These are phyloP conservation scores for Platynereis dumerilii DNA, from an alignment of 2,888 invertebrate species.

Conservation along the genomic window DNA sequence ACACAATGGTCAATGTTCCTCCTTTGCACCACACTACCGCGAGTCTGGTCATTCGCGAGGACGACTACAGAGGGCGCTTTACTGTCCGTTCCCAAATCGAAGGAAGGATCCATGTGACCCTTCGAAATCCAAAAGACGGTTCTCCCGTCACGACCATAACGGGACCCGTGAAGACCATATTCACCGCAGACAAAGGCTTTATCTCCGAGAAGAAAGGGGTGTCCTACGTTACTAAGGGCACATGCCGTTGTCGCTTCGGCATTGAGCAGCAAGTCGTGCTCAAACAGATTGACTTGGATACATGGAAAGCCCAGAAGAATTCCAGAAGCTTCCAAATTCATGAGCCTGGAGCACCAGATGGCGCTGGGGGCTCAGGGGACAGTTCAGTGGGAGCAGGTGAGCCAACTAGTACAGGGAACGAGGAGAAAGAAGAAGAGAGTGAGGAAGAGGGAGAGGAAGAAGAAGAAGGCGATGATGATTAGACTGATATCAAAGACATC, in stretches of 20 bases:
- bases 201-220: conserved; percentile 45
- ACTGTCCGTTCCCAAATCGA: conserved; percentile 54
- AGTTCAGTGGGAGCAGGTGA: too few species aligned
- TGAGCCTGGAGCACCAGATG: too few species aligned
- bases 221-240: conserved; percentile 52
- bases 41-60: conserved; percentile 59
- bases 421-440: too few species aligned
- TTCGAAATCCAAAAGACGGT: conserved; percentile 59
- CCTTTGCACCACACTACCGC: conserved; percentile 57
- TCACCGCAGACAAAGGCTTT: conserved; percentile 50
- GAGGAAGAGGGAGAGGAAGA: too few species aligned
- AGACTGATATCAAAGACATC: too few species aligned
- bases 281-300: conserved; percentile 41
- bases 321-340: neutral
- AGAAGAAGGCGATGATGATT: too few species aligned
- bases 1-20: conserved; percentile 60
- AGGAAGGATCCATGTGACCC: conserved; percentile 57
- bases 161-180: conserved; percentile 55
- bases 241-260: conserved; percentile 63
- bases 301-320: neutral
- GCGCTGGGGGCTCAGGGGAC: too few species aligned
- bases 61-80: conserved; percentile 58
- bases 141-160: conserved; percentile 57
- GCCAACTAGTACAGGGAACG: too few species aligned
- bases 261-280: conserved; percentile 62